Evolutionary conservation across 2,797 vertebrate genomes (phyloP).

Genomic region (Xenops minutus): DNA sequence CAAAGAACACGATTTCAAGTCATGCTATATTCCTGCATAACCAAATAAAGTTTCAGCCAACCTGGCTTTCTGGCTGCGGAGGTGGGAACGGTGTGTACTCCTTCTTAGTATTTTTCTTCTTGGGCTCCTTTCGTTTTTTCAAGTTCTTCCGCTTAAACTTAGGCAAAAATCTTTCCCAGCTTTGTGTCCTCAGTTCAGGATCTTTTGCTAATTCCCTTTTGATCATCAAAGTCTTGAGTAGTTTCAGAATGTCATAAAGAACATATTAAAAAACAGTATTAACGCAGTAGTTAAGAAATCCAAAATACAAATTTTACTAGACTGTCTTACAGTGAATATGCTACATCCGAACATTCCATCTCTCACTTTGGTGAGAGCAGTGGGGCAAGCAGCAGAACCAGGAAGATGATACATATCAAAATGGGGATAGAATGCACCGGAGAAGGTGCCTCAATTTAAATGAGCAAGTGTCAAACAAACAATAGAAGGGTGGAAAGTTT

Average conservation of each 20-base stretch:
- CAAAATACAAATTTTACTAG: neutral
- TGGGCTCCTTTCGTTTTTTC: conserved; percentile 89
- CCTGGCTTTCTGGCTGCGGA: conserved; percentile 91
- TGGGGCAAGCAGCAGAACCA: neutral
- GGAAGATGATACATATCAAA: neutral
- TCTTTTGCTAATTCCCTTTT: conserved; percentile 93
- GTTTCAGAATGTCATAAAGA: conserved; percentile 28
- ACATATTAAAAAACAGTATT: neutral
- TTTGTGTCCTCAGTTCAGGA: conserved; percentile 86
- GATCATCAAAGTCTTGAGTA: conserved; percentile 91
- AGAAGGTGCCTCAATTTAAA: neutral
- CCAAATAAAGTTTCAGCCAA: conserved; percentile 53
- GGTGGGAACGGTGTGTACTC: conserved; percentile 96
- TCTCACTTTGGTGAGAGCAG: neutral
- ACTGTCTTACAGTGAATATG: neutral
- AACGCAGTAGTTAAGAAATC: neutral
- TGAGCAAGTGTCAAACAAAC: neutral
- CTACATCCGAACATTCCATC: neutral
- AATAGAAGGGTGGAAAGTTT: neutral
- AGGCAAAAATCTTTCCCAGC: conserved; percentile 95
- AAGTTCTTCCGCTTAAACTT: conserved; percentile 92
- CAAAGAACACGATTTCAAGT: neutral
- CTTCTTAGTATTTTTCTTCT: conserved; percentile 90
- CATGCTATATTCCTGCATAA: neutral
- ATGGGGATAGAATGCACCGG: neutral